These are phyloP conservation scores for Salarias fasciatus DNA, from an alignment of 2,797 vertebrate genomes.

Conservation along the genomic window DNA sequence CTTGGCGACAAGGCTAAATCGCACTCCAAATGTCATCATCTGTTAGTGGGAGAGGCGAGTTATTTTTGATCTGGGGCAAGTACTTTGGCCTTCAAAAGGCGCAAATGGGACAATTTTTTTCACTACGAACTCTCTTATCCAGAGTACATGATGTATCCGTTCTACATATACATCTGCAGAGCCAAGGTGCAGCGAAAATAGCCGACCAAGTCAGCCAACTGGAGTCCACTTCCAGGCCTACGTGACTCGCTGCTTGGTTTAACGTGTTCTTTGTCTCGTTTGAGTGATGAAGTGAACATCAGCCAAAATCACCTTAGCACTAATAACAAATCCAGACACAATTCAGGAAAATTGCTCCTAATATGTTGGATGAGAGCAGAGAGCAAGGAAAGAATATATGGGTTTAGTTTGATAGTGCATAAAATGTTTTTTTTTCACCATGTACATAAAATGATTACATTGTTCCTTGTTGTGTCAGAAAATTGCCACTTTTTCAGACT, in stretches of 20 bases:
- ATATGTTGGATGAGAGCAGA: background rate
- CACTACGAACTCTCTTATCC: conserved; percentile 43
- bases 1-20: conserved; percentile 80
- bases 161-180: conserved; percentile 9
- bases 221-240: conserved; percentile 49
- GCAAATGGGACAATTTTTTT: conserved; percentile 46
- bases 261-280: conserved; percentile 3
- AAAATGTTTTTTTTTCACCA: no score
- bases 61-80: conserved; percentile 71
- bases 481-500: no score
- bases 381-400: no score
- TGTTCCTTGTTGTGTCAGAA: no score
- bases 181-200: conserved; percentile 23
- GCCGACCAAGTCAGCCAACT: conserved; percentile 43
- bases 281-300: no score
- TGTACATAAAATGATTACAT: no score
- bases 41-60: conserved; percentile 65
- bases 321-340: conserved; percentile 38
- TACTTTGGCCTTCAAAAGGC: conserved; percentile 52
- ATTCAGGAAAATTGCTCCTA: conserved; percentile 32
- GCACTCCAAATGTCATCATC: conserved; percentile 77
- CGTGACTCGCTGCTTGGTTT: conserved; percentile 74
- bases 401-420: no score
- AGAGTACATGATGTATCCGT: conserved; percentile 49
- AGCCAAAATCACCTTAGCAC: conserved; percentile 53